Base-by-base conservation (phyloP, 53 echinoderm and acorn worm genomes). In the Holothuria leucospilota region DNA sequence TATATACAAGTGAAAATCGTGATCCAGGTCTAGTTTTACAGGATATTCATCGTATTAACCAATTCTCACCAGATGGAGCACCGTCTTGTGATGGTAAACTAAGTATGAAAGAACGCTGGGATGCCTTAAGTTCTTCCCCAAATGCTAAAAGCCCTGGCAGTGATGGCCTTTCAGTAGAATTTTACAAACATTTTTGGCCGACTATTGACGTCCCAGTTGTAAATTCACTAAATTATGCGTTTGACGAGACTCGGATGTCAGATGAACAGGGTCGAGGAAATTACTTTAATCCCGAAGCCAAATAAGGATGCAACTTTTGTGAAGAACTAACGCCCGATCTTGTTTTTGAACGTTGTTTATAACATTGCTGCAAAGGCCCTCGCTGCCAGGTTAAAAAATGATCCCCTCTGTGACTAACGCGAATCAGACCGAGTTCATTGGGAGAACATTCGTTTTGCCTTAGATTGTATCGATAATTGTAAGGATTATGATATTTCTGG, bases 401-500 rank as follows among this genome's bases (percentile, higher is more conserved):
- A 13, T 73, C 39, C 6, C 16, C 40, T 30, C 30, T 13, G 13
- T 73, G 16, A 73, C 21, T 38, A 38, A 38, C 40, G 15, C 39
- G 73, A 73, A 73, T 38, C 73, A 73, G 40, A 73, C 73, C 14
- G 73, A 88, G 24, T 86, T 90, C 39, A 65, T 91, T 6, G 27
- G 63, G 40, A 83, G 68, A 51, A n/a, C n/a, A n/a, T n/a, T n/a
- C n/a, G n/a, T n/a, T n/a, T n/a, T n/a, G n/a, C n/a, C n/a, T n/a
- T n/a, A 29, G 82, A 87, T 82, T 40, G 77, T 13, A 86, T 86
- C 67, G 65, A 85, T 86, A 49, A 29, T 73, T 39, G 39, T 5
- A 63, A 82, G 11, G 69, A 29, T 15, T 42, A 70, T n/a, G n/a
- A n/a, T n/a, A n/a, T n/a, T n/a, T n/a, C n/a, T n/a, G n/a, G n/a